Base-by-base conservation (phyloP, 2,888 invertebrate genomes). In the Kuschelorhynchus macadamiae region DNA sequence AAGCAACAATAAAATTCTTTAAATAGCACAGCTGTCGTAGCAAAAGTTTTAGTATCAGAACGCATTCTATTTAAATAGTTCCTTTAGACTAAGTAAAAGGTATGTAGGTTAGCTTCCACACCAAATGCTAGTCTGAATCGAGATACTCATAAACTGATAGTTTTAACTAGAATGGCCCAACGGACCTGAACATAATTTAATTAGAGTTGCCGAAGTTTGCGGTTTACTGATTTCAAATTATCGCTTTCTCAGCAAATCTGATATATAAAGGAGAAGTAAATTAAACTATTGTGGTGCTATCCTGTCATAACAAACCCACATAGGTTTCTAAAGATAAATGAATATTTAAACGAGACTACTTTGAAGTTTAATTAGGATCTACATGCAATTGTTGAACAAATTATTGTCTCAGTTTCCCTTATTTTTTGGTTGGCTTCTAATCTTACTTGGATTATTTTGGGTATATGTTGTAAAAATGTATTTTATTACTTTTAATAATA, bases 181-280 rank as follows among this genome's bases (percentile, higher is more conserved):
- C 49, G 25, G 59, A 49, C 59, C 59, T 49, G 39, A 60, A 60
- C 49, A 60, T 41, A 49, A 60, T 60, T 60, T 49, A 60, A 60
- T 60, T 60, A 60, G 25, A 60, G 41, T 60, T 60, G 49, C 49
- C 47, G 30, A 60, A 60, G 59, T 60, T 60, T 60, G 59, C 59
- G 59, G 59, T 25, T 49, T 60, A 49, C 49, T 60, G 59, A 60
- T 60, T 60, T 60, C 59, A 16, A 60, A 49, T 60, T 55, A 55
- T 55, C 42, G 42, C 30, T 18, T 41, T 17, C 55, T 25, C 25
- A 49, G 49, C 49, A 50, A 42, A 52, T 55, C 55, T 30, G 55
- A 36, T 36, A 36, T 36, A 36, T 36, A 36, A 36, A 36, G 36
- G 36, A 2, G n/a, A 2, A 36, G 5, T 36, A 36, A 12, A 36